Evolutionary conservation across 2,888 invertebrate species (phyloP), one percentile per base, ranked within the genome.

Genomic region (Trimorus sp.): DNA sequence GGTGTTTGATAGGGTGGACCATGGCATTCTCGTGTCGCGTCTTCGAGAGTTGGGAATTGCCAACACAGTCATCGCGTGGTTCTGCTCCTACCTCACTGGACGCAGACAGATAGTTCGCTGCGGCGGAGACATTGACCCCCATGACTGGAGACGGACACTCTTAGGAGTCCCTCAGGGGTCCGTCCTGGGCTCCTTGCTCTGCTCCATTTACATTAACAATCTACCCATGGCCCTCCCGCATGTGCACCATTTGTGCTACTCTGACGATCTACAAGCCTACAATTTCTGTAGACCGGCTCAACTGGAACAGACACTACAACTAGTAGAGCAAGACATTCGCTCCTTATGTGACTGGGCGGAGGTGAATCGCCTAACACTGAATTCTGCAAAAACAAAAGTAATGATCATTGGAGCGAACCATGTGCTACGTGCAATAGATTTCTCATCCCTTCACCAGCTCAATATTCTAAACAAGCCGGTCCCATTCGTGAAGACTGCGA

Each of bases 261-360:
- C 58, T 7, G 58, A 59, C 9, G 58, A 59, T 15, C 40, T 59
- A 1, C 58, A 59, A 40, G 5, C 40, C 11, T 56, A 37, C 12
- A 36, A 3, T 1, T 36, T 11, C 12, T 36, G 56, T 36, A 11
- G 7, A 8, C 40, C 40, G 1, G 1, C 14, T 8, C 8, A 38
- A 1, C 14, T 40, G 1, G 15, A n/a, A 3, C 58, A 40, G 58
- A 14, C 14, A 1, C 40, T 59, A 0, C 15, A 0, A 11, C 4
- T 37, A 1, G 37, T 37, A 1, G 56, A 56, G 37, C 4, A 12
- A n/a, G 56, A 56, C 12, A 26, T 56, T 9, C 37, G 7, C 4
- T 7, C 37, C 16, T 6, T 36, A n/a, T 3, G 11, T 12, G 1
- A 37, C 2, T 56, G 56, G 36, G 7, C 56, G 9, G 53, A 9